phyloP scores from a whole-genome alignment of 2,113 vertebrate genomes.

The Thamnophis sirtalis region DNA sequence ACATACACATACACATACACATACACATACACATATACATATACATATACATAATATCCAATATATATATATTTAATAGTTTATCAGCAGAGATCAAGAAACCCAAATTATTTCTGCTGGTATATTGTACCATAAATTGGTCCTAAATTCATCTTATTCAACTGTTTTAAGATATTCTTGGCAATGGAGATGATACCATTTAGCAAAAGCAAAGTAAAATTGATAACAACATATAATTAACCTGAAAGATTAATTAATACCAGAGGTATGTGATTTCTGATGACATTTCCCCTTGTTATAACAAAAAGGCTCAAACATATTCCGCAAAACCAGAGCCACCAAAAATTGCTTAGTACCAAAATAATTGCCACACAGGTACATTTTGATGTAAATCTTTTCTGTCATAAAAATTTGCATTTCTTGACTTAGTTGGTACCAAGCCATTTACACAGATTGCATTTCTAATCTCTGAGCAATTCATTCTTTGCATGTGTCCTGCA shows the following conservation, averaged over 20 bases:
- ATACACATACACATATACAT: no score
- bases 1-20: no score
- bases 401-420: not conserved
- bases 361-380: not conserved
- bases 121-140: not conserved
- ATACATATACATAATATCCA: no score
- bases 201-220: not conserved
- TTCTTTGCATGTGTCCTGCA: not conserved
- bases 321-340: not conserved
- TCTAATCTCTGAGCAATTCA: constrained; percentile 19
- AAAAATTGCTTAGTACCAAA: not conserved
- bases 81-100: not conserved
- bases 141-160: not conserved
- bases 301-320: not conserved
- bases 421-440: not conserved
- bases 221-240: not conserved
- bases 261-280: not conserved
- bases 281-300: not conserved
- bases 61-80: no score
- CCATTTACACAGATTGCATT: not conserved
- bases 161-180: not conserved
- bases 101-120: not conserved
- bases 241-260: not conserved
- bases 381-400: not conserved
- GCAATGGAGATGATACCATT: not conserved